phyloP scores from a whole-genome alignment of 2,113 vertebrate genomes.

The Zeus faber region DNA sequence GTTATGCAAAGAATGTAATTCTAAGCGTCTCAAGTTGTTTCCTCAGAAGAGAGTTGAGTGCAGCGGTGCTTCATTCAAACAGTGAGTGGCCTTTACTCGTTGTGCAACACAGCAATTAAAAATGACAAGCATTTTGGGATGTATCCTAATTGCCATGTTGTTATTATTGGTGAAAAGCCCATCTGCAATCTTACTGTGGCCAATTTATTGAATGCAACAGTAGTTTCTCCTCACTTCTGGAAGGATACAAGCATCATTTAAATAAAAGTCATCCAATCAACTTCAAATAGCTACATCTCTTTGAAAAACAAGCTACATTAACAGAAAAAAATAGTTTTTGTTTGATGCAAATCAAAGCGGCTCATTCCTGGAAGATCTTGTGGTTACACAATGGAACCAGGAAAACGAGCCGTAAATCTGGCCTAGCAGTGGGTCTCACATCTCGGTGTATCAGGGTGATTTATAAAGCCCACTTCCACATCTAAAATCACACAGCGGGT shows the following conservation, averaged over 20 bases:
- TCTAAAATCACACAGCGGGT: conserved; percentile 10
- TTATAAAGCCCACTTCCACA: conserved; percentile 9
- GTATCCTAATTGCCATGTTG: conserved; percentile 29
- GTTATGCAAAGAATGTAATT: background rate
- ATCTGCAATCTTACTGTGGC: conserved; percentile 21
- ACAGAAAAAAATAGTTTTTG: background rate
- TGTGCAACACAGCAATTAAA: conserved; percentile 25
- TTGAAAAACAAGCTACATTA: background rate
- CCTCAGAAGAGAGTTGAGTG: background rate
- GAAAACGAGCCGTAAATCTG: too few species aligned
- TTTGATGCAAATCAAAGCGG: background rate
- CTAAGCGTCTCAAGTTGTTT: background rate
- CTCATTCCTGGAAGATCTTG: background rate
- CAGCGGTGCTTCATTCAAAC: conserved; percentile 6
- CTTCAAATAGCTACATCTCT: background rate
- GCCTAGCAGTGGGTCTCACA: background rate
- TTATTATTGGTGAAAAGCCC: conserved; percentile 30
- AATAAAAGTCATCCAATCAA: background rate
- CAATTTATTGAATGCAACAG: conserved; percentile 27
- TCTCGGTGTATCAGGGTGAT: background rate
- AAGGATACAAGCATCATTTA: conserved; percentile 21
- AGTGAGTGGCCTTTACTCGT: conserved; percentile 6
- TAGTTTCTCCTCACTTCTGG: background rate
- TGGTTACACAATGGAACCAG: too few species aligned
- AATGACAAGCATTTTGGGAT: conserved; percentile 32